A percentile compares a stretch with the other conserved stretches of the same genome.
Conservation (phyloP, 1,140 invertebrate genomes). For the Apocrypta bakeri region DNA sequence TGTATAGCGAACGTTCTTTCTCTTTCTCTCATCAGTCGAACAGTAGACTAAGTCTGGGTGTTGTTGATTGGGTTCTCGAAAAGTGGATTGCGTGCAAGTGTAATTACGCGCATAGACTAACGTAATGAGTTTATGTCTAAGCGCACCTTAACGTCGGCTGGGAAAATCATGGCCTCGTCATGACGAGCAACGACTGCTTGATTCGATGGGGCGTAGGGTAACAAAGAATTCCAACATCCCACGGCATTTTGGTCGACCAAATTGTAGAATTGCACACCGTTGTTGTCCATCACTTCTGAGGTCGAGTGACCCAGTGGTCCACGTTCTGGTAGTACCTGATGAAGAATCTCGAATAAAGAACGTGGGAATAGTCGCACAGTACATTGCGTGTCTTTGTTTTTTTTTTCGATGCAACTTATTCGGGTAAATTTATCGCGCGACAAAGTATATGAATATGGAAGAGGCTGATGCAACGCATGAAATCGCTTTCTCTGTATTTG, state of each 20-base stretch:
- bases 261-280: constrained; percentile 84
- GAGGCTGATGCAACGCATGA: no score
- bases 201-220: constrained; percentile 80
- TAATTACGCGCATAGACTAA: neutral
- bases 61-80: neutral
- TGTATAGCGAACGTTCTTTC: neutral
- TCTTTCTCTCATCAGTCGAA: neutral
- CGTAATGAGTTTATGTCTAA: neutral
- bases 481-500: neutral
- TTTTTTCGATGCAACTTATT: no score
- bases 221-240: constrained; percentile 85
- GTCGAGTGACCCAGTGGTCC: constrained; percentile 82
- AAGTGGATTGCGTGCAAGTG: neutral
- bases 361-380: neutral
- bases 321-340: constrained; percentile 76
- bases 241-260: constrained; percentile 86
- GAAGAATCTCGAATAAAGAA: neutral
- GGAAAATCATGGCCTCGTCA: constrained; percentile 84
- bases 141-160: constrained; percentile 83
- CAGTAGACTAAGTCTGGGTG: neutral
- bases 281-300: constrained; percentile 81
- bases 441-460: no score
- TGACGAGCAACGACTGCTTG: constrained; percentile 84
- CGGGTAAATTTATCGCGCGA: no score
- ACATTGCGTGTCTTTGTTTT: no score